Conservation (phyloP, 2,797 vertebrate genomes). For the Paedocypris micromegethes region DNA sequence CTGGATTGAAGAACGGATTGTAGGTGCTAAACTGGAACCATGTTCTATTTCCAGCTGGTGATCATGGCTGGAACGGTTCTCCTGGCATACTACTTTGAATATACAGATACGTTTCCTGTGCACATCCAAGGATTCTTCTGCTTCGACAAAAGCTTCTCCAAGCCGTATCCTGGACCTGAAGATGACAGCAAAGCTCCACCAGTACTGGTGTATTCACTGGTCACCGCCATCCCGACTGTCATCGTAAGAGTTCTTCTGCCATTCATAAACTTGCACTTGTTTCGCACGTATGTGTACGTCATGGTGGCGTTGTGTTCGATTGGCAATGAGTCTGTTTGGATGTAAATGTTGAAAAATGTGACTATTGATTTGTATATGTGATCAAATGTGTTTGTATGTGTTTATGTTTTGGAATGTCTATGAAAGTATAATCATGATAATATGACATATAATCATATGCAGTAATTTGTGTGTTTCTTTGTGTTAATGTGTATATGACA, state of each 20-base stretch:
- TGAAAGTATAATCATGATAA: no score
- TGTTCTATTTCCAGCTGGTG: constrained; percentile 80
- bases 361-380: background rate
- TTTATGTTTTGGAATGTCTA: no score
- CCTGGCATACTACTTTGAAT: constrained; percentile 89
- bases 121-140: constrained; percentile 91
- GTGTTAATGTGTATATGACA: no score
- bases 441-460: no score
- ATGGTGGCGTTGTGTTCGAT: constrained; percentile 6
- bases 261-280: constrained; percentile 28
- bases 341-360: background rate
- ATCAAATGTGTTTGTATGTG: background rate
- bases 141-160: constrained; percentile 82
- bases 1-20: constrained; percentile 32
- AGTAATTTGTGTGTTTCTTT: no score
- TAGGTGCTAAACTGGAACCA: constrained; percentile 47
- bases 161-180: constrained; percentile 85
- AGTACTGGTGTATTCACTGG: constrained; percentile 83
- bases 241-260: constrained; percentile 68
- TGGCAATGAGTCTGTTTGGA: constrained; percentile 23
- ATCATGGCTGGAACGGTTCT: constrained; percentile 85
- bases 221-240: constrained; percentile 82
- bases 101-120: constrained; percentile 88
- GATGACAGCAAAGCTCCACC: constrained; percentile 82
- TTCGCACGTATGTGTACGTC: constrained; percentile 20